These are phyloP conservation scores for Clarias magur DNA, from an alignment of 2,113 vertebrate genomes.

Conservation along the genomic window DNA sequence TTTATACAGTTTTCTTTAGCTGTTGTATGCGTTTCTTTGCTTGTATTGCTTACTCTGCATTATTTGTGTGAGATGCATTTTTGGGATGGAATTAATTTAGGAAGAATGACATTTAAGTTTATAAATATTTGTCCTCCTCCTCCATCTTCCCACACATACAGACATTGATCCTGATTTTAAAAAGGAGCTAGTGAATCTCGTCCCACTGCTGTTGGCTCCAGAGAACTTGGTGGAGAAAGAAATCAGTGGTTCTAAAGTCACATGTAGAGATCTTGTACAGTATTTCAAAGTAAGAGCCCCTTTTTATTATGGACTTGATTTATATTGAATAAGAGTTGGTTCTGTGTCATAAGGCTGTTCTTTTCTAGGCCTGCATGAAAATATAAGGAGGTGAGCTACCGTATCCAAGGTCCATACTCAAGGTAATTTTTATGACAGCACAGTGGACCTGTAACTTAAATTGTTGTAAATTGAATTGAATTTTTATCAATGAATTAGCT, in stretches of 20 bases:
- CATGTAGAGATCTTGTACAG: conserved; percentile 93
- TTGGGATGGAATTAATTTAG: background rate
- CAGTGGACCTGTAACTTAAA: background rate
- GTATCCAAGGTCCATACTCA: conserved; percentile 89
- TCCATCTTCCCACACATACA: conserved; percentile 52
- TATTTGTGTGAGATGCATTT: background rate
- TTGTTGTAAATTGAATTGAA: background rate
- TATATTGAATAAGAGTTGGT: too few relatives aligned
- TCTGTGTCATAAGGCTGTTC: background rate
- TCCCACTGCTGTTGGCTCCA: conserved; percentile 85
- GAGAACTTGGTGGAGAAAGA: conserved; percentile 94
- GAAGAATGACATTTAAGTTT: background rate
- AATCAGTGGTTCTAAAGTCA: conserved; percentile 91
- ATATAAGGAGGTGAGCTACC: conserved; percentile 92
- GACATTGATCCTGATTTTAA: conserved; percentile 93
- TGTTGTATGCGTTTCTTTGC: background rate
- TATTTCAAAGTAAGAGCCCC: conserved; percentile 87
- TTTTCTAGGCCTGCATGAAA: conserved; percentile 85
- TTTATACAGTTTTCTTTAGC: background rate
- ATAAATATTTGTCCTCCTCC: background rate
- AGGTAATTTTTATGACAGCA: conserved; percentile 70
- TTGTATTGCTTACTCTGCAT: background rate
- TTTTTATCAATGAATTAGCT: background rate
- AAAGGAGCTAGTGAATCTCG: conserved; percentile 79
- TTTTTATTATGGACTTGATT: too few relatives aligned